Percentiles rank a stretch among this genome's conserved stretches.
Conservation (phyloP, 2,113 vertebrate species). For the Phoenicopterus ruber region DNA sequence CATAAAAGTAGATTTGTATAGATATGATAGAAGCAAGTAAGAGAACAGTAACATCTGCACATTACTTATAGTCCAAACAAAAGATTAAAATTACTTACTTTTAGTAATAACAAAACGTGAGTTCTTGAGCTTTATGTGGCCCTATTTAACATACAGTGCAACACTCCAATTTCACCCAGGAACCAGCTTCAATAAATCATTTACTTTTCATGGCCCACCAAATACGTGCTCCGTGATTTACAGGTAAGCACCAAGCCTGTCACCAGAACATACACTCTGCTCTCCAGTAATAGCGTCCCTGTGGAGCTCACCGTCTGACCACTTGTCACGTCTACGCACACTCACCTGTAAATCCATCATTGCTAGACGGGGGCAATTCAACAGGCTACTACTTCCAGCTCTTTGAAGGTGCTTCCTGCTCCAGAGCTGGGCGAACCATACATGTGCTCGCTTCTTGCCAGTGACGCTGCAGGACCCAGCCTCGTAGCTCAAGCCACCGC, state of each 20-base stretch:
- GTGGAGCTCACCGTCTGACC: accelerated
- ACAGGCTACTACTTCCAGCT: neutral
- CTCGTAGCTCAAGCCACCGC: accelerated
- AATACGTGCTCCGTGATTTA: neutral
- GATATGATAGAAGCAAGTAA: neutral
- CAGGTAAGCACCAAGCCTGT: neutral
- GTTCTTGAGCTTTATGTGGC: neutral
- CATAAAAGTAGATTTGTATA: neutral
- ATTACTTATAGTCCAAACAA: neutral
- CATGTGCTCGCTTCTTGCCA: accelerated
- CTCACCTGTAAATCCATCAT: neutral
- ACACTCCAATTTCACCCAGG: neutral
- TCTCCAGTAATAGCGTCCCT: neutral
- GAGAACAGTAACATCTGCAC: neutral
- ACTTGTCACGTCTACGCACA: neutral
- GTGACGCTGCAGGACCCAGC: neutral
- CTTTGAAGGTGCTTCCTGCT: neutral
- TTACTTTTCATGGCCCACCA: neutral
- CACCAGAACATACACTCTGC: neutral
- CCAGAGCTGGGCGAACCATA: neutral
- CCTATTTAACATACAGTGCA: neutral
- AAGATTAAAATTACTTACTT: neutral
- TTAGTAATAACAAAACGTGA: neutral
- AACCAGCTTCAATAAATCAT: neutral
- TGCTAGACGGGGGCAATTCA: neutral